phyloP scores from a whole-genome alignment of 2,113 vertebrate species.

The Callithrix jacchus region DNA sequence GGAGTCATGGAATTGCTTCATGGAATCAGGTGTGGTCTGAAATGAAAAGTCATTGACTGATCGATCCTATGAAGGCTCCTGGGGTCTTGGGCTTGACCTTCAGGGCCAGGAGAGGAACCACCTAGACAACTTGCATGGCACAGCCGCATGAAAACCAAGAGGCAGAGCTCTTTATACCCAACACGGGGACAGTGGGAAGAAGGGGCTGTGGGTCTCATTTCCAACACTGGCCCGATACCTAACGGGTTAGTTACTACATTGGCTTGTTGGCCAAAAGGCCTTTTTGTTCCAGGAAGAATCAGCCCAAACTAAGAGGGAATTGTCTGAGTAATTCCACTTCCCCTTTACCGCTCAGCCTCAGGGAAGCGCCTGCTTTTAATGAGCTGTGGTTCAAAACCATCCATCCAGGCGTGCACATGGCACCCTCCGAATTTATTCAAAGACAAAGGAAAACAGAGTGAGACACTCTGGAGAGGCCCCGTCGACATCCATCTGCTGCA shows the following conservation, averaged over 20 bases:
- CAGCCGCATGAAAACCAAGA: neutral
- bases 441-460: slow-evolving; percentile 67
- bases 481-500: slow-evolving; percentile 49
- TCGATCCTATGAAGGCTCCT: neutral
- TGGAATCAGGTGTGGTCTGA: no score
- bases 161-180: neutral
- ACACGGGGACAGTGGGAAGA: neutral
- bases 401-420: slow-evolving; percentile 15
- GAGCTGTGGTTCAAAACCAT: slow-evolving; percentile 58
- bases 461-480: slow-evolving; percentile 34
- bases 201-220: neutral
- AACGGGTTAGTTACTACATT: neutral
- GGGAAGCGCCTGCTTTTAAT: slow-evolving; percentile 2
- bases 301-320: neutral
- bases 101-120: neutral
- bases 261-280: neutral
- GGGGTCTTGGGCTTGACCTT: neutral
- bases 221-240: neutral
- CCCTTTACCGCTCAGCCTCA: neutral
- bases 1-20: no score
- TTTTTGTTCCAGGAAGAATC: neutral
- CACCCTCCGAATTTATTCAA: slow-evolving; percentile 48
- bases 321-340: neutral
- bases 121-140: accelerated
- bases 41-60: no score